Base-by-base conservation (phyloP, 2,888 invertebrate species). In the Calliopum simillimum region DNA sequence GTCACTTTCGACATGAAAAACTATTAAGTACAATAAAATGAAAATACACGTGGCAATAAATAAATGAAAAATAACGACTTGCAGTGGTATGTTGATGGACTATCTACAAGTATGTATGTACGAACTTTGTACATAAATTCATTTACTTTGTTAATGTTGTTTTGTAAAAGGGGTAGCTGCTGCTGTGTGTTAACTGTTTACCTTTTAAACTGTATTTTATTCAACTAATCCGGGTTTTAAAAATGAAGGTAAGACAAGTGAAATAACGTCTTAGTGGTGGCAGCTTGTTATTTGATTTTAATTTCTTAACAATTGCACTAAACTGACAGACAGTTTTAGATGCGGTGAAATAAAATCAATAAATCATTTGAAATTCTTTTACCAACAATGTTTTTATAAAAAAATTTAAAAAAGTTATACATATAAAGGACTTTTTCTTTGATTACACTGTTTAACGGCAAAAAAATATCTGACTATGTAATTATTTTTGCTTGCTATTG, bases 161-260 rank as follows among this genome's bases (percentile, higher is more conserved):
- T n/a, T 33, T 12, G 59, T 43, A 6, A 4, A 33, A 33, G 8
- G 8, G 56, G 49, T 23, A 12, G 16, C 16, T 11, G 56, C 1
- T 25, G 33, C 33, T n/a, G 33, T 14, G n/a, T 23, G 33, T 11
- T 44, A n/a, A 56, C 43, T 46, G 56, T 23, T n/a, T n/a, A 5
- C 25, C 21, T 56, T 66, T 25, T 12, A 66, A n/a, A 55, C 44
- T 14, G 46, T 55, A 56, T 55, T 33, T 33, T 33, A 33, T 33
- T 58, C 46, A 56, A 66, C 25, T 66, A 56, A 56, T 64, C 64
- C 53, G 53, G 6, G 19, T 16, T 51, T 64, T 53, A 61, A 46
- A 21, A 44, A 14, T 44, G 44, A 8, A 12, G 41, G 59, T 21
- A 44, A 44, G n/a, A 59, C 13, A 33, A 63, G 63, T 51, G 53